Base-by-base conservation (phyloP, 2,888 invertebrate genomes). In the Dendrolimus houi region DNA sequence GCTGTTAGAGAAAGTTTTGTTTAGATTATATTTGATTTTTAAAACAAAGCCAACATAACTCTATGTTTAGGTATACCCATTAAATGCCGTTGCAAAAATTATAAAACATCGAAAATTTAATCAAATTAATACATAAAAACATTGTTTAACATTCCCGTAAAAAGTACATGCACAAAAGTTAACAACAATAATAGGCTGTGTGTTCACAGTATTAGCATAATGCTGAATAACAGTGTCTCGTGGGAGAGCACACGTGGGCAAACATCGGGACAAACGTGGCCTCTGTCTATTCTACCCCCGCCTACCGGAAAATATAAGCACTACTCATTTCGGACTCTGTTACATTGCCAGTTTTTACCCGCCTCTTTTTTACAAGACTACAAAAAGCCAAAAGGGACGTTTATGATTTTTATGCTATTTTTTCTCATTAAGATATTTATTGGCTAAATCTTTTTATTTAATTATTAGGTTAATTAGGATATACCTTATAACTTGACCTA, bases 231-330 rank as follows among this genome's bases (percentile, higher is more conserved):
- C 80, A 79, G 62, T 64, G 66, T 70, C 68, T 65, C 75, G 74
- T 87, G 89, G 80, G 87, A 88, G 74, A 60, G 57, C 61, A 66
- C 89, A 89, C 82, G 83, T 89, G 88, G 74, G 66, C 74, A 83
- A 89, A 89, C 79, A 87, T 61, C 54, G 69, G 57, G 63, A 62
- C 69, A 68, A 65, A 64, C 69, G 52, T 55, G 29, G 53, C 41
- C 40, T 52, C 10, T 54, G 54, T 41, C 42, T 53, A 54, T 47
- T 54, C 14, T 57, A 54, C 56, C 55, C 56, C 56, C 52, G 54
- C 52, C 52, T 62, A 64, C 62, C 58, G 62, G 63, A 64, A 67
- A 68, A 72, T 67, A 64, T 69, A 68, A 64, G 64, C 61, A 63
- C 61, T 61, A 57, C 61, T 65, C 47, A 66, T 47, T 47, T 47